Evolutionary conservation across 2,797 vertebrate species (phyloP), one percentile per base, ranked within the genome.

Genomic region (Oreonectes daqikongensis): DNA sequence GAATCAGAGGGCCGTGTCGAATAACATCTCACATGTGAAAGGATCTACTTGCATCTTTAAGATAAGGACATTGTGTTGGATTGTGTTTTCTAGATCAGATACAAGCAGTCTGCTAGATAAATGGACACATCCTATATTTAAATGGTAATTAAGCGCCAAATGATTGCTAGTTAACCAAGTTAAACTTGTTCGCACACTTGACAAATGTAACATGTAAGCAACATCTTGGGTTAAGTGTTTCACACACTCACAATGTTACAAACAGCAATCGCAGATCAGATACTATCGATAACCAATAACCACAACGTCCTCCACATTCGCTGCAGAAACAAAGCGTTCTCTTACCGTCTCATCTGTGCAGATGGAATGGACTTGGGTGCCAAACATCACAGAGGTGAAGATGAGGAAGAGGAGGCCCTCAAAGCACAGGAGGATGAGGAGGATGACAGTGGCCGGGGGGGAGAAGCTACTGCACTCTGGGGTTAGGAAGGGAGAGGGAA

Each of bases 321-420:
- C 52, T 42, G 42, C 60, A 53, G 55, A 48, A 35, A 80, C 66
- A 64, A 55, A 69, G 64, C 32, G 55, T 73, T 84, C 61, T 92
- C 97, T 93, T 92, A 99, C 98, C 86, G 98, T 99, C 92, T 99
- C 97, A 69, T 99, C 97, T 4, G 96, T 96, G 93, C 97, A 99
- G 93, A 99, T 99, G 87, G 98, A 99, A 92, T 99, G 96, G 89
- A 99, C 94, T 90, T 99, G 98, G 76, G 98, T 99, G 83, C 98
- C 98, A 84, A 99, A 99, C 98, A 99, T 99, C 88, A 99, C 97
- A 15, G 95, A 96, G 32, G 98, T 99, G 92, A 99, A 99, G 85
- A 99, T 99, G 89, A 99, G 96, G 89, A 99, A 99, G 9, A 99
- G 95, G 85, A 99, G 95, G 22, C 94, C 95, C 87, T 99, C 98